Evolutionary conservation across 1,140 invertebrate genomes (phyloP), one percentile per base, ranked within the genome.

Genomic region (Apocrypta bakeri): DNA sequence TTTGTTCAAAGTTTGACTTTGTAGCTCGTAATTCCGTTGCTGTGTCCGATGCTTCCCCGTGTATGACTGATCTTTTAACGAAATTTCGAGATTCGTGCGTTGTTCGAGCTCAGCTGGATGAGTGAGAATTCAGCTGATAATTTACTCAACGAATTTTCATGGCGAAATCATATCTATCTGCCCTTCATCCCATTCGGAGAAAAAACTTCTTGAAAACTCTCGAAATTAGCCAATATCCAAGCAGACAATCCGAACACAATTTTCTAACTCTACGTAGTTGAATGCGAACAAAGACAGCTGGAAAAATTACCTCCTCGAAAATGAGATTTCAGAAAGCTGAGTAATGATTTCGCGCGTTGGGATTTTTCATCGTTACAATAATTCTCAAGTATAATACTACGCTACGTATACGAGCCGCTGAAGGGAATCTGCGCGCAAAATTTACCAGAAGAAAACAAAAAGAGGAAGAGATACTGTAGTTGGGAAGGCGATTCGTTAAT

Each of bases 331-430:
- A 14, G 33, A 56, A 66, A 17, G 14, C 31, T 74, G 42, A 74
- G 75, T 78, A 78, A 78, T 78, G 56, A 78, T 66, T 64, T 40
- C 12, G 42, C 37, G 75, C 64, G 24, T 78, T 76, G 0, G 31
- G 31, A 78, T 64, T 78, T 78, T 78, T 78, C 72, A 48, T 61
- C 27, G 42, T 74, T 61, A 73, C 14, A 48, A n/a, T n/a, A n/a
- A n/a, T n/a, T n/a, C n/a, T n/a, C n/a, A 81, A 21, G 25, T 7
- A 61, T 1, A 72, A n/a, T 7, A 81, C 24, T 37, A 37, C 42
- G 48, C 14, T 56, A 1, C 40, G 40, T 48, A 37, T 37, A 37
- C 37, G 37, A 37, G 37, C 37, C 9, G 71, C 33, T n/a, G 29
- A 24, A 37, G 29, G 40, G 79, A 81, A 66, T 48, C 42, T 21